phyloP scores from a whole-genome alignment of 2,113 vertebrate species.

The Acinonyx jubatus region DNA sequence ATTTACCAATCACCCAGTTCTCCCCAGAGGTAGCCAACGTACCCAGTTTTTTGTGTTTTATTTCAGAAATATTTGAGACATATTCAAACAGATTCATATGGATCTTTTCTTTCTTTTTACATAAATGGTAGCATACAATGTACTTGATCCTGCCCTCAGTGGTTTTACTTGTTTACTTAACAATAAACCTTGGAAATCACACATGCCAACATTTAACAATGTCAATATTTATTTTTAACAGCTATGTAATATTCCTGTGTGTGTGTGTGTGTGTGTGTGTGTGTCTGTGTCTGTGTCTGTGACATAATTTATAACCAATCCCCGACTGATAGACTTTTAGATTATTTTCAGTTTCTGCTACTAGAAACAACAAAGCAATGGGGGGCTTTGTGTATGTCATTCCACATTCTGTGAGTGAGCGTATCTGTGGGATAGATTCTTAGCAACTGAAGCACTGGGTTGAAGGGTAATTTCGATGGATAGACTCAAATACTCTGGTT shows the following conservation, averaged over 20 bases:
- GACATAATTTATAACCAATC: neutral
- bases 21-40: neutral
- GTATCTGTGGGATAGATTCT: neutral
- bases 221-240: neutral
- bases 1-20: neutral
- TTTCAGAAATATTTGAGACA: neutral
- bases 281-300: neutral
- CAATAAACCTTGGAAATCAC: neutral
- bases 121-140: neutral
- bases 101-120: neutral
- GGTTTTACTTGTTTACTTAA: neutral
- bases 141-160: neutral
- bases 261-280: too few species aligned
- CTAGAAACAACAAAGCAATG: neutral
- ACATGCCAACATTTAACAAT: neutral
- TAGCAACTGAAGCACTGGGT: neutral
- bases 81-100: neutral
- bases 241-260: neutral
- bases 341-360: constrained; percentile 13
- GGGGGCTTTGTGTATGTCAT: neutral
- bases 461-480: neutral
- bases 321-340: neutral
- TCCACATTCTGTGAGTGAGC: neutral
- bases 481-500: neutral
- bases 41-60: neutral